Conservation (phyloP, 1,140 invertebrate species). For the Drosophila novamexicana region DNA sequence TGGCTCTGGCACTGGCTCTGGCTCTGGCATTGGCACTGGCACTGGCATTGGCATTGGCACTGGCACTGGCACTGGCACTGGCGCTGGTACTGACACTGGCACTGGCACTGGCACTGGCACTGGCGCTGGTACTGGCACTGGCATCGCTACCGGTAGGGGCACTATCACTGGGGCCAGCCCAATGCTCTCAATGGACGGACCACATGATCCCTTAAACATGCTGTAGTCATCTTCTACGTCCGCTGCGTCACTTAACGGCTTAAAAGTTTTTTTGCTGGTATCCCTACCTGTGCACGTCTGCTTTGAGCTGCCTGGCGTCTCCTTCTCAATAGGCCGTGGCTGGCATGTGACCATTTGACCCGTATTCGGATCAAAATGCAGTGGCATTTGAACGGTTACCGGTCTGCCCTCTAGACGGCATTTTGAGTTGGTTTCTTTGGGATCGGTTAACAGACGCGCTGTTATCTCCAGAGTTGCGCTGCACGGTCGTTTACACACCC, state of each 20-base stretch:
- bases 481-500: slow-evolving; percentile 10
- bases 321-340: background rate
- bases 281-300: slow-evolving; percentile 11
- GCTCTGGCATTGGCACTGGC: background rate
- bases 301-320: background rate
- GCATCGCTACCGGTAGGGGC: background rate
- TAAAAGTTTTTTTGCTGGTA: background rate
- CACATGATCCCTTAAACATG: slow-evolving; percentile 2
- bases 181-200: background rate
- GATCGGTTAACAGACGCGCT: slow-evolving; percentile 46
- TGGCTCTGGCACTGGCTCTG: background rate
- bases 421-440: background rate
- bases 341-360: slow-evolving; percentile 17
- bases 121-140: background rate
- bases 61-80: background rate
- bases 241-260: background rate
- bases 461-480: slow-evolving; percentile 63
- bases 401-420: slow-evolving; percentile 44
- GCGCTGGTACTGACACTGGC: background rate
- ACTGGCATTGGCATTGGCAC: background rate
- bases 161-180: background rate
- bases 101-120: background rate
- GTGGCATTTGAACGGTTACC: slow-evolving; percentile 63
- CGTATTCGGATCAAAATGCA: slow-evolving; percentile 61
- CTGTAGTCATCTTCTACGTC: background rate